Base-by-base conservation (phyloP, 1,140 invertebrate genomes). In the Battus philenor region DNA sequence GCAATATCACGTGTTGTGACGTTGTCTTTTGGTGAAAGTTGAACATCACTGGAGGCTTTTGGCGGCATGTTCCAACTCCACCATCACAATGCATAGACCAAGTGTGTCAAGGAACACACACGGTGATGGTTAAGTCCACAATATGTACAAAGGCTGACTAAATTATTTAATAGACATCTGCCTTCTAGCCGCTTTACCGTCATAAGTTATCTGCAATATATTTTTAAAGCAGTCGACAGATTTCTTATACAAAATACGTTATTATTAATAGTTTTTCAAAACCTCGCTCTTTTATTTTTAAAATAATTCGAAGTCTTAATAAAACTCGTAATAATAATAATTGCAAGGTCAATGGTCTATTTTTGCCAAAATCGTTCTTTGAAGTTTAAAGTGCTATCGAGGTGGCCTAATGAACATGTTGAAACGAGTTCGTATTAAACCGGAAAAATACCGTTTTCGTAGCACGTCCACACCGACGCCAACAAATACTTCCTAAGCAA, bases 381-480 rank as follows among this genome's bases (percentile, higher is more conserved):
- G 41, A 43, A 31, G 36, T 44, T 30, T 31, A 44, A 20, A 24
- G 12, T 38, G 26, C 44, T 60, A 59, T 56, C 56, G 50, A 58
- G 54, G 54, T 68, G 71, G 68, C 69, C 59, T 33, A 44, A 50
- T 50, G 47, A 47, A 61, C 47, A 50, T 60, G 59, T 53, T 59
- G 54, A 62, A 70, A 67, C 54, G 51, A 67, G 62, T 64, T 58
- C 50, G 44, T 44, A 50, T 50, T 47, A 65, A 76, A 78, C 70
- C 72, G 72, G 73, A 77, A 75, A 73, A 76, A 74, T 73, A 77
- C 77, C 63, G 73, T 75, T 81, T 75, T 77, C 70, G 68, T 54
- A 54, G 57, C 75, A 75, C 72, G 68, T 68, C 54, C 53, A 44
- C 44, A 41, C 30, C 30, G 31, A 60, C 50, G 61, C 57, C 54